A percentile compares a stretch with the other conserved stretches of the same genome.
These are phyloP conservation scores for Apeira syringaria DNA, from an alignment of 2,888 invertebrate species.

Conservation along the genomic window DNA sequence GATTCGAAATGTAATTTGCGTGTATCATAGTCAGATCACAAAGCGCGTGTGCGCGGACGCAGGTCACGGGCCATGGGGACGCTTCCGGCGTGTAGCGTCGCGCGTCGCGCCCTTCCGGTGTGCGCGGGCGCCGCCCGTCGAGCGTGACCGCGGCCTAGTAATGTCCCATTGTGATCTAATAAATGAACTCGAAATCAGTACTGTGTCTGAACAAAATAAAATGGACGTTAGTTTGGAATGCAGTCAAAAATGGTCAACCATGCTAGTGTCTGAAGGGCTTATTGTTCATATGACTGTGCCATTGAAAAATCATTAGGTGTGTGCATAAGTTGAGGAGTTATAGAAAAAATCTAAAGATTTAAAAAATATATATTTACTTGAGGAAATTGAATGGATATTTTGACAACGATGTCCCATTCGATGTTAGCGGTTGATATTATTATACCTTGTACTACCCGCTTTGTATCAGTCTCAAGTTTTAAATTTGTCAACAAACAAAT, in stretches of 20 bases:
- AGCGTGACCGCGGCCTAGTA: conserved; percentile 67
- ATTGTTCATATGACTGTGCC: too few relatives aligned
- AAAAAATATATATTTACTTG: too few relatives aligned
- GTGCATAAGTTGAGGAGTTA: too few relatives aligned
- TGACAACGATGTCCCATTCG: too few relatives aligned
- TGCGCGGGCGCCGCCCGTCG: conserved; percentile 61
- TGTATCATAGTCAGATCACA: conserved; percentile 58
- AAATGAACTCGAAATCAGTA: conserved; percentile 56
- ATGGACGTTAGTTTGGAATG: conserved; percentile 14
- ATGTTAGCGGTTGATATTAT: too few relatives aligned
- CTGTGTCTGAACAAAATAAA: conserved; percentile 24
- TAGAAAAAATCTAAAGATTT: too few relatives aligned
- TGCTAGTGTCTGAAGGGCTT: too few relatives aligned
- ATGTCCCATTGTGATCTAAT: conserved; percentile 68
- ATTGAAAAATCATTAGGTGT: too few relatives aligned
- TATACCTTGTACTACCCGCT: too few relatives aligned
- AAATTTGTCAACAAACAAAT: too few relatives aligned
- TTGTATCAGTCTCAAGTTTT: too few relatives aligned
- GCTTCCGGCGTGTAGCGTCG: conserved; percentile 67
- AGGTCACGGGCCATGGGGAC: conserved; percentile 71
- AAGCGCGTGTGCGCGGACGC: conserved; percentile 59
- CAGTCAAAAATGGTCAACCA: conserved; percentile 8
- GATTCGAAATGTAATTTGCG: conserved; percentile 37
- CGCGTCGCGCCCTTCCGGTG: conserved; percentile 79
- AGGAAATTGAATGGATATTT: too few relatives aligned